phyloP scores from a whole-genome alignment of 2,113 vertebrate species.

The Perognathus longimembris region DNA sequence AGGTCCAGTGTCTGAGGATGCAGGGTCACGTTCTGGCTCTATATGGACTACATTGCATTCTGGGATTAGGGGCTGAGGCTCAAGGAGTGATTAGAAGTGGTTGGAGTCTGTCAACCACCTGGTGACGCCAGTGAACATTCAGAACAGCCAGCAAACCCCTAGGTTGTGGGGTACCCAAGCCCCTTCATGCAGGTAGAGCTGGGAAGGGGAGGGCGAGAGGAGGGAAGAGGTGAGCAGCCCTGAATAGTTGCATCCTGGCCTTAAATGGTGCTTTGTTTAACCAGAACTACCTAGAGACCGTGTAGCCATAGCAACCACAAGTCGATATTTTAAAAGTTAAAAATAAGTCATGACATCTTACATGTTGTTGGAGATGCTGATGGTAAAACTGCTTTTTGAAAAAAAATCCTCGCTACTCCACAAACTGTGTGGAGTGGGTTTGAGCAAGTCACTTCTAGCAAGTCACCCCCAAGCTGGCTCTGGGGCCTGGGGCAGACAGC shows the following conservation, averaged over 20 bases:
- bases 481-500: background rate
- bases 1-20: background rate
- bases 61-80: background rate
- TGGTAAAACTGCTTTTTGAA: conserved; percentile 66
- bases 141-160: background rate
- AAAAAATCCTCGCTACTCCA: conserved; percentile 55
- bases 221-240: conserved; percentile 58
- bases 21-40: background rate
- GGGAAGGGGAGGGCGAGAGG: background rate
- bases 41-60: background rate
- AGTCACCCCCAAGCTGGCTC: conserved; percentile 10
- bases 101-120: background rate
- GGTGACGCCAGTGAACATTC: background rate
- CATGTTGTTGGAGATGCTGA: conserved; percentile 74
- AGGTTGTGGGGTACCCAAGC: background rate
- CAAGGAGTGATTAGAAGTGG: background rate
- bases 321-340: conserved; percentile 83
- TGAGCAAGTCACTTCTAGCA: conserved; percentile 32
- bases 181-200: background rate
- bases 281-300: conserved; percentile 75
- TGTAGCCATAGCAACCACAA: conserved; percentile 81
- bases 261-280: conserved; percentile 81
- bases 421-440: background rate
- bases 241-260: conserved; percentile 54
- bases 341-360: conserved; percentile 84